Conservation (phyloP, 2,113 vertebrate genomes). For the Hypocryptadius cinnamomeus region DNA sequence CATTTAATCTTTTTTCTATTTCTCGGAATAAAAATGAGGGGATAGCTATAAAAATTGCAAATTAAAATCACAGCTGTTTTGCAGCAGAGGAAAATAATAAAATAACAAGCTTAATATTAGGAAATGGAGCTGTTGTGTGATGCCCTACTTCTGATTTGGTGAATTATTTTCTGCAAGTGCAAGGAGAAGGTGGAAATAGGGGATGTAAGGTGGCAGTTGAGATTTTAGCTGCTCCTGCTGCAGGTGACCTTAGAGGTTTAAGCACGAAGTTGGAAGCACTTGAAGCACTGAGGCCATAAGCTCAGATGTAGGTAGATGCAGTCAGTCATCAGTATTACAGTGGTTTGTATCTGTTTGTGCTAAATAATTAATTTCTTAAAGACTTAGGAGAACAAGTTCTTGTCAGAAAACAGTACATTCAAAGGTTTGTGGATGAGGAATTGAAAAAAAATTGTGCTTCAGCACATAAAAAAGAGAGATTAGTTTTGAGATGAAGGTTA, state of each 20-base stretch:
- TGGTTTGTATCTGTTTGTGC: not conserved
- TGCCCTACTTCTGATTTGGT: not conserved
- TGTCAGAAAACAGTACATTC: not conserved
- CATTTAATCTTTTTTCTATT: constrained; percentile 18
- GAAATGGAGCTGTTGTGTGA: not conserved
- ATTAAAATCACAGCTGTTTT: not conserved
- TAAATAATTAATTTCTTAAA: not conserved
- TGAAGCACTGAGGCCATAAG: not conserved
- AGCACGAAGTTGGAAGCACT: not conserved
- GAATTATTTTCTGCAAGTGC: not conserved
- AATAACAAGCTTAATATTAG: not conserved
- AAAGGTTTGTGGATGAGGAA: not conserved
- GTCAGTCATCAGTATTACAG: not conserved
- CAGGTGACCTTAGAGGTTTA: not conserved
- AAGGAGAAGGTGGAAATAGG: not conserved
- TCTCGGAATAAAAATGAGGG: not conserved
- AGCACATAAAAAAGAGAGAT: not conserved
- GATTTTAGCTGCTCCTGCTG: not conserved
- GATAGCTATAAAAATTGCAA: not conserved
- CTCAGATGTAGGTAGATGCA: not conserved
- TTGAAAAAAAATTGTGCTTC: not conserved
- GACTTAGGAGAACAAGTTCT: not conserved
- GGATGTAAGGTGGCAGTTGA: not conserved
- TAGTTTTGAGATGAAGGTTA: not conserved
- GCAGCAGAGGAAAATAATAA: not conserved